phyloP scores from a whole-genome alignment of 2,797 vertebrate species.

The Pangasius djambal region DNA sequence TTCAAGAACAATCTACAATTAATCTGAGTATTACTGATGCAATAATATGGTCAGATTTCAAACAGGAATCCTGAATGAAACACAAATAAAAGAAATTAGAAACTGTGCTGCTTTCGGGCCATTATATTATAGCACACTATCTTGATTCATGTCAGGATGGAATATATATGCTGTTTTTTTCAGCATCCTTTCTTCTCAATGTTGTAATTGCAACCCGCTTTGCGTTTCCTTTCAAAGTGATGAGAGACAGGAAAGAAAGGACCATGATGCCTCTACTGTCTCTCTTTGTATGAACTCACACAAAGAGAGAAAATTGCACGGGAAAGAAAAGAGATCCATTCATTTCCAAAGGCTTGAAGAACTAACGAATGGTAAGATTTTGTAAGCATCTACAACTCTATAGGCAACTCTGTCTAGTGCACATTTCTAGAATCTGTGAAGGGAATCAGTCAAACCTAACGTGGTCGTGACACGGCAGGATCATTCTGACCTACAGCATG shows the following conservation, averaged over 20 bases:
- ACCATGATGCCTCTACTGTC: neutral
- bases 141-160: neutral
- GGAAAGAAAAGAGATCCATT: neutral
- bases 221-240: neutral
- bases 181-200: neutral
- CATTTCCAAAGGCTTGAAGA: neutral
- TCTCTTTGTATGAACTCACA: neutral
- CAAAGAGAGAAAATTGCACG: neutral
- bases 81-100: neutral
- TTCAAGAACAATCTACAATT: neutral
- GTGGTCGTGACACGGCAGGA: conserved; percentile 12
- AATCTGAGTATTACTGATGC: neutral
- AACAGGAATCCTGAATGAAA: neutral
- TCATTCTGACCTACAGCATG: conserved; percentile 22
- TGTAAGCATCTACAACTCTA: neutral
- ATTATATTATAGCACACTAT: neutral
- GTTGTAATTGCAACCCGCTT: neutral
- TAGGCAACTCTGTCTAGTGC: neutral
- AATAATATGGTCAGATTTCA: neutral
- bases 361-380: conserved; percentile 5
- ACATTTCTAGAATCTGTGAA: neutral
- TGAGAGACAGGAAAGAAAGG: neutral
- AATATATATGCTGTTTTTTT: neutral
- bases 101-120: neutral
- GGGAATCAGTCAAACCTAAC: conserved; percentile 24